phyloP scores from a whole-genome alignment of 2,113 vertebrate species.

The Limnothrissa miodon region DNA sequence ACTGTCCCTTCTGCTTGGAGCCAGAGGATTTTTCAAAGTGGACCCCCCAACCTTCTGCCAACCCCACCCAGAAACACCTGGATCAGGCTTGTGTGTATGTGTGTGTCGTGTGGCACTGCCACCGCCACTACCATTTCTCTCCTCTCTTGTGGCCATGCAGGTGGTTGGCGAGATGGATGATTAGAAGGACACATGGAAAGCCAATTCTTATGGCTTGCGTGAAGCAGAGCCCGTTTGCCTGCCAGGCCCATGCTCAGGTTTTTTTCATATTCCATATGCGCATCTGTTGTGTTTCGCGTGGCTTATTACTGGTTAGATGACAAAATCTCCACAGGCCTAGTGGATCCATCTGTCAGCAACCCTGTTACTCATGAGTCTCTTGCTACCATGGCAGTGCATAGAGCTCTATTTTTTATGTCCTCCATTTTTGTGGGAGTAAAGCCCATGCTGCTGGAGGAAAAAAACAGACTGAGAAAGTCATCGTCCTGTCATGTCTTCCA shows the following conservation, averaged over 20 bases:
- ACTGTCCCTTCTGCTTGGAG: not conserved
- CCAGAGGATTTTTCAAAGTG: not conserved
- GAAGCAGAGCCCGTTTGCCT: not conserved
- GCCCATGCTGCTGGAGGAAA: not conserved
- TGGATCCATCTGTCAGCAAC: constrained; percentile 5
- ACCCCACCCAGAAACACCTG: not conserved
- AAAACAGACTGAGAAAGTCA: constrained; percentile 7
- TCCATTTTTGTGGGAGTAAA: constrained; percentile 1
- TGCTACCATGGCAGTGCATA: not conserved
- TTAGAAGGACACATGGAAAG: not conserved
- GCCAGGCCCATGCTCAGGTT: not conserved
- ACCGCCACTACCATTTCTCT: not conserved
- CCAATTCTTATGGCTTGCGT: not conserved
- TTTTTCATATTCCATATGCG: constrained; percentile 7
- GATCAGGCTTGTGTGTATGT: not conserved
- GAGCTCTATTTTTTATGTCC: not conserved
- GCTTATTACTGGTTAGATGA: constrained; percentile 19
- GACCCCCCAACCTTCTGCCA: not conserved
- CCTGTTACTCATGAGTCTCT: not conserved
- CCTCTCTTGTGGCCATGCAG: constrained; percentile 31
- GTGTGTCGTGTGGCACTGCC: not conserved
- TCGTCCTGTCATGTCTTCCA: not conserved
- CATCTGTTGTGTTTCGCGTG: not conserved
- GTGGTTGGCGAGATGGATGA: constrained; percentile 9
- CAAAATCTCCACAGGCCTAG: not conserved